Conservation (phyloP, 2,113 vertebrate genomes). For the Argyrosomus japonicus region DNA sequence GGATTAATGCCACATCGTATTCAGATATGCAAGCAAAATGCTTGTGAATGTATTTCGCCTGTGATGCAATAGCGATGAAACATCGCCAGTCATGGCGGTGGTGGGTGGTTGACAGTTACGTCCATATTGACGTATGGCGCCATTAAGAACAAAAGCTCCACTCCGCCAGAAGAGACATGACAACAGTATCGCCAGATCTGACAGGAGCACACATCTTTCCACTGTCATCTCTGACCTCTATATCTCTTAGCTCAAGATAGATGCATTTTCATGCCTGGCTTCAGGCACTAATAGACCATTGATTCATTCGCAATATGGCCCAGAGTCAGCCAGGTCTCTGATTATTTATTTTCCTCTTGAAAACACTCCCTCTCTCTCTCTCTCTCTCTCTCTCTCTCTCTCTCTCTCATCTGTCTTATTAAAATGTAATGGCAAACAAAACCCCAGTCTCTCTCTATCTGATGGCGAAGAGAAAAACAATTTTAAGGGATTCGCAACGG, state of each 20-base stretch:
- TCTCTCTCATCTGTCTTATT: conserved; percentile 76
- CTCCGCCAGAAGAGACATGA: conserved; percentile 64
- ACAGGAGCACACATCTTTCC: conserved; percentile 62
- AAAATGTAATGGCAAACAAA: conserved; percentile 80
- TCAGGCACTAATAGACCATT: conserved; percentile 79
- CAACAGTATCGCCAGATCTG: conserved; percentile 63
- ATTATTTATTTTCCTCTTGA: conserved; percentile 81
- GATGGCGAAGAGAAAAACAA: conserved; percentile 76
- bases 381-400: conserved; percentile 45
- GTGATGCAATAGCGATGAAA: conserved; percentile 74
- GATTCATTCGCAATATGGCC: conserved; percentile 77
- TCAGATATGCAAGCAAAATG: conserved; percentile 52
- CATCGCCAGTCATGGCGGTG: conserved; percentile 43
- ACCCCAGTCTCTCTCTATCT: conserved; percentile 67
- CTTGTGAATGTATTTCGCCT: conserved; percentile 44
- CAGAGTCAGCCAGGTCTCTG: conserved; percentile 66
- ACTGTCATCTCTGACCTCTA: conserved; percentile 77
- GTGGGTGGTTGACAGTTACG: conserved; percentile 78
- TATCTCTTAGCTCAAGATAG: conserved; percentile 71
- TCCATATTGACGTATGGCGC: conserved; percentile 72
- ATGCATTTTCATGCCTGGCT: conserved; percentile 75
- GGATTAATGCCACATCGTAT: conserved; percentile 48
- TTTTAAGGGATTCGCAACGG: conserved; percentile 76
- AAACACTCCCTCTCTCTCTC: conserved; percentile 52
- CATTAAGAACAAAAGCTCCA: conserved; percentile 77